Base-by-base conservation (phyloP, 2,888 invertebrate species). In the Drosophila macrospina region DNA sequence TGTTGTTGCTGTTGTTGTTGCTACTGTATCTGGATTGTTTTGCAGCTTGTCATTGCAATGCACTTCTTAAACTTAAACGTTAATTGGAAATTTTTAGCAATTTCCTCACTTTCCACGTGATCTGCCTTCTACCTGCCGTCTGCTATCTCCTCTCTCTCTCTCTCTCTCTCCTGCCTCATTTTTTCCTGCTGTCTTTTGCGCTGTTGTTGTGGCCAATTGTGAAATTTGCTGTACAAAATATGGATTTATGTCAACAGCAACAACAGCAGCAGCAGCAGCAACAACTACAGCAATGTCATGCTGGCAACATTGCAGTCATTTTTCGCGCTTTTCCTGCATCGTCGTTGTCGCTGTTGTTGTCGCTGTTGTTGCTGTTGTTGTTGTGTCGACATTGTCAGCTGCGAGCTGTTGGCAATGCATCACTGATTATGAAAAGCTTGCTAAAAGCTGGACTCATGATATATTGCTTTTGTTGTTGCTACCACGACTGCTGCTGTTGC, bases 341-440 rank as follows among this genome's bases (percentile, higher is more conserved):
- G 65, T 67, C 55, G 79, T 67, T 73, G 82, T 69, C 70, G 64
- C 44, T 61, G 54, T 73, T 73, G 75, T 72, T 74, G 74, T 42
- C 20, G 20, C 1, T 16, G 26, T 47, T 26, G 32, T 59, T 16
- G 65, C 56, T 37, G 59, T 63, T 60, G 78, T 65, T 52, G 52
- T 32, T 54, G 52, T 54, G 41, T 28, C 51, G 45, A 41, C 74
- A 73, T 73, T 78, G 78, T 80, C 80, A 80, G 78, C 78, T 78
- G 80, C 78, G 78, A 78, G 79, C 88, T 87, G 88, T 73, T 82
- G 83, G 87, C 87, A 86, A 86, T 88, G 85, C 85, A 86, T 88
- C 85, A 86, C 89, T 86, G 87, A 86, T 86, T 86, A 86, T 86
- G 85, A 86, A 86, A 86, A 86, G 85, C 89, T 88, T 70, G 85